phyloP scores from a whole-genome alignment of 2,797 vertebrate species.

The Gymnothorax javanicus region DNA sequence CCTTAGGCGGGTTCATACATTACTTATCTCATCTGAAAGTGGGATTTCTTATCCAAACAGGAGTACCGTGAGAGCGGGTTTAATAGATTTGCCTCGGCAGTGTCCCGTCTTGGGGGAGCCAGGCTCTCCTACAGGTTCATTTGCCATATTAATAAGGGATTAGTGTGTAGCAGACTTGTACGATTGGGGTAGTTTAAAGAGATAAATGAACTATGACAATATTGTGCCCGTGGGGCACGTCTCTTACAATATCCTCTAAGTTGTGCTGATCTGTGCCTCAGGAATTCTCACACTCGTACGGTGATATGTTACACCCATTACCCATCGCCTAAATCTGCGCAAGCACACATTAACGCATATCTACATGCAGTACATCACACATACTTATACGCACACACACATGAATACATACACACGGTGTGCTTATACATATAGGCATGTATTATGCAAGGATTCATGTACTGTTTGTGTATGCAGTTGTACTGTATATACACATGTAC shows the following conservation, averaged over 20 bases:
- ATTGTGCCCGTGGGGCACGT: slow-evolving; percentile 82
- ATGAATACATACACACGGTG: neutral
- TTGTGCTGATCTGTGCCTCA: slow-evolving; percentile 73
- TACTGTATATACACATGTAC: too few species aligned
- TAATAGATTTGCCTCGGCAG: slow-evolving; percentile 67
- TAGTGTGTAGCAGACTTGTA: slow-evolving; percentile 71
- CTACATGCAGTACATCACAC: neutral
- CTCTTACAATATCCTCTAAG: slow-evolving; percentile 76
- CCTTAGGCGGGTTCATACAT: slow-evolving; percentile 20
- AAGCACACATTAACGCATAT: neutral
- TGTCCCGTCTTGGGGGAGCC: slow-evolving; percentile 75
- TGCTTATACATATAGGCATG: neutral
- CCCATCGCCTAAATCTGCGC: neutral
- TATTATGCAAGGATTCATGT: too few species aligned
- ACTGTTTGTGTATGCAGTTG: too few species aligned
- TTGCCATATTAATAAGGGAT: slow-evolving; percentile 83
- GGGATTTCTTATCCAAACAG: slow-evolving; percentile 73
- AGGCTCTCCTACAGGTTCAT: slow-evolving; percentile 80
- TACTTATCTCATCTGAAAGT: slow-evolving; percentile 61
- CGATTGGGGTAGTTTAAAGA: slow-evolving; percentile 78
- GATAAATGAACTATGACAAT: slow-evolving; percentile 89
- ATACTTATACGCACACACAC: neutral
- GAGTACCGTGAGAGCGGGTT: slow-evolving; percentile 64
- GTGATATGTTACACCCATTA: neutral
- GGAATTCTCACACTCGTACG: slow-evolving; percentile 24